Conservation (phyloP, 2,797 vertebrate genomes). For the Pseudotriccus pelzelni region DNA sequence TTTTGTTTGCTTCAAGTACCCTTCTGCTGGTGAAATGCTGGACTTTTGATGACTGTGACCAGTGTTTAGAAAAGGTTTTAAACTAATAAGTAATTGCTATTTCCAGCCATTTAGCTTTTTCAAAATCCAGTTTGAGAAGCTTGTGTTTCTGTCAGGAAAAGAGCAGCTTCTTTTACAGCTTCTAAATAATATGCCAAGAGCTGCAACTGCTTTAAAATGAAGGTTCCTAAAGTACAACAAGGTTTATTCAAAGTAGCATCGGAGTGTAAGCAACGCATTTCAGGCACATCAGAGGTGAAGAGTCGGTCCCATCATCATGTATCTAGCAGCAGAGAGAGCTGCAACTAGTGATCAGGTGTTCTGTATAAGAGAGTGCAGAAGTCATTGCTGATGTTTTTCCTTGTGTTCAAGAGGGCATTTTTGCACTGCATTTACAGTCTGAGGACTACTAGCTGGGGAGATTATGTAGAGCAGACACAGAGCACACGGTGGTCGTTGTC, state of each 20-base stretch:
- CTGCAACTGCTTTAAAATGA: not conserved
- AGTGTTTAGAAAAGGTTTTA: not conserved
- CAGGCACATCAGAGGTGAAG: not conserved
- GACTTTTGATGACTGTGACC: not conserved
- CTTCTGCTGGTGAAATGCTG: not conserved
- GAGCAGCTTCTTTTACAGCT: not conserved
- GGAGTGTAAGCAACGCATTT: not conserved
- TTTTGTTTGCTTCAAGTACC: not conserved
- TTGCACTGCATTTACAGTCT: not conserved
- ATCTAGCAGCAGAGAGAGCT: not conserved
- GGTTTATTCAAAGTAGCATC: not conserved
- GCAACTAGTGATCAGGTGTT: not conserved
- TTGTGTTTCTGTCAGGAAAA: rapidly evolving
- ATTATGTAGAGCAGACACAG: not conserved
- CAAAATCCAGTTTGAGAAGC: not conserved
- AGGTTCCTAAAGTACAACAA: not conserved
- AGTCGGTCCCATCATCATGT: not conserved
- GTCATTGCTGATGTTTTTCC: not conserved
- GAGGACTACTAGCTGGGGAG: not conserved
- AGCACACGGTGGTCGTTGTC: not conserved
- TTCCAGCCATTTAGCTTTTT: not conserved
- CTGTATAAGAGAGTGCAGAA: not conserved
- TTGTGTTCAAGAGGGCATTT: not conserved
- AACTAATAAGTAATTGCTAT: not conserved
- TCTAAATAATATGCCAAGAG: not conserved